phyloP scores from a whole-genome alignment of 2,888 invertebrate species.

The Seira musarum region DNA sequence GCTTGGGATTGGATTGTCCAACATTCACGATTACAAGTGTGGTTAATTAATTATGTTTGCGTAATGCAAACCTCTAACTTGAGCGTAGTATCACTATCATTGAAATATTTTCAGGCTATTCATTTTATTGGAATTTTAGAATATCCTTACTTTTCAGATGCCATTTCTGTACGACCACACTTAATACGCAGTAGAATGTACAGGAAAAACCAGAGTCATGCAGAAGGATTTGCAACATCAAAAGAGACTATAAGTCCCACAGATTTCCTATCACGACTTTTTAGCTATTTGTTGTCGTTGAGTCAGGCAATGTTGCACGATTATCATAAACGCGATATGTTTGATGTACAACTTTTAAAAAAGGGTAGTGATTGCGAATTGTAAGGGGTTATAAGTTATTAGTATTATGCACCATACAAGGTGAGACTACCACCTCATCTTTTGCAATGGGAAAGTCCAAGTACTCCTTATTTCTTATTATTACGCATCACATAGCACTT shows the following conservation, averaged over 20 bases:
- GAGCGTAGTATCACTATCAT: too few species aligned
- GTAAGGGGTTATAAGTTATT: too few species aligned
- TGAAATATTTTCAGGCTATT: too few species aligned
- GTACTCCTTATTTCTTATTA: too few species aligned
- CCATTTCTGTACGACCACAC: too few species aligned
- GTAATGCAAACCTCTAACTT: too few species aligned
- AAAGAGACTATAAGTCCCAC: not conserved
- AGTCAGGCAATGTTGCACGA: not conserved
- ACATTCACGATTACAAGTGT: too few species aligned
- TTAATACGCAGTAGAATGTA: too few species aligned
- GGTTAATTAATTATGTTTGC: not conserved
- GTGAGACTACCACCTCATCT: not conserved
- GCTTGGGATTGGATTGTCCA: not conserved
- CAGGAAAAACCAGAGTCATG: not conserved
- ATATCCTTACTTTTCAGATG: too few species aligned
- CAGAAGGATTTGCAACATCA: not conserved
- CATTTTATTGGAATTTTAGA: too few species aligned
- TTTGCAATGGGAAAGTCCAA: slow-evolving; percentile 33
- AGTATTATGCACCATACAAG: too few species aligned
- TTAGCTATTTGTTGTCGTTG: not conserved
- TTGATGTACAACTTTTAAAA: not conserved
- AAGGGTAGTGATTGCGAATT: too few species aligned
- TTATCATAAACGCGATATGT: not conserved
- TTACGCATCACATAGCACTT: not conserved
- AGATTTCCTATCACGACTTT: not conserved